Conservation (phyloP, 2,888 invertebrate genomes). For the Eremobia ochroleuca region DNA sequence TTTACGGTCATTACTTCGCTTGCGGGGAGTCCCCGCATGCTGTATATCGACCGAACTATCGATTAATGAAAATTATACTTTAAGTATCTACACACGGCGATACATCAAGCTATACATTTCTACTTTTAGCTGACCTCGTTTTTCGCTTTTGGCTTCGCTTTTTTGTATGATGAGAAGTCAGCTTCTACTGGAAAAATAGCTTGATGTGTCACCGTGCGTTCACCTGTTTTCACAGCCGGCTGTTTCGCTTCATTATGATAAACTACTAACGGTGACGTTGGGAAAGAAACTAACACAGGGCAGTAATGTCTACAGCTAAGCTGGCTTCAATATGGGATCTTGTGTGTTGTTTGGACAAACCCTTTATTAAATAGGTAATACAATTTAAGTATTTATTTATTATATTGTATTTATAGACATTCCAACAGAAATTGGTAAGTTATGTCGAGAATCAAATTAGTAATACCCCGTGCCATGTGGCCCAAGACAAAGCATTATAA, state of each 20-base stretch:
- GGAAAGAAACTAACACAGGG: neutral
- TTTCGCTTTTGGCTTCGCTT: no score
- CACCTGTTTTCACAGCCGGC: neutral
- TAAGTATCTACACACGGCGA: no score
- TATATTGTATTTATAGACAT: no score
- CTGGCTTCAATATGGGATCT: neutral
- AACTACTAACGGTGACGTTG: neutral
- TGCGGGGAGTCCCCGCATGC: no score
- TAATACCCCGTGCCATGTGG: neutral
- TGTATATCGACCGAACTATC: neutral
- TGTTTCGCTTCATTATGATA: neutral
- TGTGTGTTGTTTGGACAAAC: neutral
- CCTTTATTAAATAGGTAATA: no score
- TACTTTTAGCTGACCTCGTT: no score
- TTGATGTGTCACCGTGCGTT: no score
- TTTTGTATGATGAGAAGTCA: no score
- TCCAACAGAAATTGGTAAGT: neutral
- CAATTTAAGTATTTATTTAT: no score
- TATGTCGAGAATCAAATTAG: neutral
- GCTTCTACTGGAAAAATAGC: no score
- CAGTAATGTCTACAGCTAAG: neutral
- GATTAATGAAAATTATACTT: neutral
- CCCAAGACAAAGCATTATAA: no score
- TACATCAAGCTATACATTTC: no score
- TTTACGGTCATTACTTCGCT: neutral